These are phyloP conservation scores for Poecilia wingei DNA, from an alignment of 2,797 vertebrate genomes.

Conservation along the genomic window DNA sequence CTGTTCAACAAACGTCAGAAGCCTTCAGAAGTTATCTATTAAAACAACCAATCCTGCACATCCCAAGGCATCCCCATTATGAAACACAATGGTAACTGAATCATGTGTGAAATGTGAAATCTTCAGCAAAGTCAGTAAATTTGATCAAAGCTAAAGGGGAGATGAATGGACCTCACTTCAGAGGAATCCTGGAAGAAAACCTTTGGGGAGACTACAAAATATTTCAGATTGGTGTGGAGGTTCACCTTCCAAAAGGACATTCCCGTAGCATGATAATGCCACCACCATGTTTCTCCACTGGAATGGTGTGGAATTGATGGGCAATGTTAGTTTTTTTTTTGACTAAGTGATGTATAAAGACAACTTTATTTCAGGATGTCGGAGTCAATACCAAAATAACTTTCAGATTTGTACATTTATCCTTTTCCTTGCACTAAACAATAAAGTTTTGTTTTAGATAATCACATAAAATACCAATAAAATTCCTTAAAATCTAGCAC, in stretches of 20 bases:
- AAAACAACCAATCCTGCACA: background rate
- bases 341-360: background rate
- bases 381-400: background rate
- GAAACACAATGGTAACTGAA: background rate
- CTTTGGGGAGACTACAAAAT: background rate
- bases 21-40: background rate
- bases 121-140: background rate
- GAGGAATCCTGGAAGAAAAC: background rate
- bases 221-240: background rate
- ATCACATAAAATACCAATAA: background rate
- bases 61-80: background rate
- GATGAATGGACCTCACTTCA: background rate
- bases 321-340: background rate
- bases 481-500: background rate
- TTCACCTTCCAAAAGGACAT: background rate
- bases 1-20: background rate
- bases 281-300: background rate
- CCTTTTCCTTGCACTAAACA: background rate
- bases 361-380: background rate
- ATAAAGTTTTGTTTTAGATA: background rate
- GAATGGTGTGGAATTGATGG: background rate
- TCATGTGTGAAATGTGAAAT: background rate
- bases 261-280: background rate
- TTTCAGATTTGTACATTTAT: background rate
- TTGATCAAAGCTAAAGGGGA: background rate